Base-by-base conservation (phyloP, 2,797 vertebrate species). In the Knipowitschia caucasica region DNA sequence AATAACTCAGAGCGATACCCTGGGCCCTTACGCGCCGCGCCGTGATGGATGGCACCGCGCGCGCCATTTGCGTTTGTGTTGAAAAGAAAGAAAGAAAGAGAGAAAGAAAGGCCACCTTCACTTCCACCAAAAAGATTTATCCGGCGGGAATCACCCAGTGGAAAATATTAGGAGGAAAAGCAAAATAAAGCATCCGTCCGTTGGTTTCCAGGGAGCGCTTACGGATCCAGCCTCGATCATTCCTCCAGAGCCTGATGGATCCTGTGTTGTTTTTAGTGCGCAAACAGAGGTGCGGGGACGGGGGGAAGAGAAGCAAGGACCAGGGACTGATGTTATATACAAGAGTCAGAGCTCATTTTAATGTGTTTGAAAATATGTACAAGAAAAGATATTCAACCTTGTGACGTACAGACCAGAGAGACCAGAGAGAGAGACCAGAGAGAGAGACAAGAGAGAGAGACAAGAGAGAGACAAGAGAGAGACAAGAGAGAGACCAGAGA, bases 1-100 rank as follows among this genome's bases (percentile, higher is more conserved):
- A 60, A 81, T 81, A 71, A 81, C 52, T 85, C 71, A 80, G 53
- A 39, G 63, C 70, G 62, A 70, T 64, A 53, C 56, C 73, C 60
- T 80, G 75, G 73, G 67, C 75, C 65, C 56, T 69, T 62, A 71
- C 65, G 60, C 70, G 54, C 73, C 25, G 67, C 17, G 30, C 49
- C 45, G 66, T 80, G 86, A 85, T 84, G 67, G 67, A 88, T 85
- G 43, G 67, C 53, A 34, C 46, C 12, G 29, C 7, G 46, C 50
- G 15, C 31, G 50, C 25, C 53, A 64, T 69, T 65, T 69, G 53
- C 47, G 53, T 67, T 54, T 56, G 31, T 63, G 18, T 25, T 44
- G 23, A 45, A 5, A 71, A 69, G n/a, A n/a, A n/a, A n/a, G n/a
- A n/a, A n/a, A n/a, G n/a, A n/a, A n/a, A n/a, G n/a, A n/a, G n/a